These are phyloP conservation scores for Molanna angustata DNA, from an alignment of 2,888 invertebrate genomes.

Conservation along the genomic window DNA sequence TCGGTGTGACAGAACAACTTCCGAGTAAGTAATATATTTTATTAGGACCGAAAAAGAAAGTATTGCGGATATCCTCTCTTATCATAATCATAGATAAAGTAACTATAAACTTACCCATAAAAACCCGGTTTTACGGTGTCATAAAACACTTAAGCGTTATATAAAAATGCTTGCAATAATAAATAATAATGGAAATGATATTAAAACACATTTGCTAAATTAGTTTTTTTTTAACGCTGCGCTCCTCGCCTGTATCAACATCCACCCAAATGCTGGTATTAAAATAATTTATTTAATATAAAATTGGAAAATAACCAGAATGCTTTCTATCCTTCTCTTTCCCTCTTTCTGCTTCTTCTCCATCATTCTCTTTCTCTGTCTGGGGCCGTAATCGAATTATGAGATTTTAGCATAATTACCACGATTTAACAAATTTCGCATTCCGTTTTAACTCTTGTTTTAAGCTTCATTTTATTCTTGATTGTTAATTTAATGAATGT, in stretches of 20 bases:
- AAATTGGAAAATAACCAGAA: constrained; percentile 25
- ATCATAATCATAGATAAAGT: neutral
- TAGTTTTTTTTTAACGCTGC: constrained; percentile 22
- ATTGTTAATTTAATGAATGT: no score
- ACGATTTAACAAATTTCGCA: no score
- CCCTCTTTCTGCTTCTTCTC: no score
- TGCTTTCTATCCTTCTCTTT: no score
- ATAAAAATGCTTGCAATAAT: constrained; percentile 10
- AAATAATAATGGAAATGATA: constrained; percentile 4
- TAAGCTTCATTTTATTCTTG: no score
- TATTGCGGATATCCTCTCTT: neutral
- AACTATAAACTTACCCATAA: neutral
- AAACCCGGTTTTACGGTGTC: neutral
- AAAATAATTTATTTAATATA: constrained; percentile 26
- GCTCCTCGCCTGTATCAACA: constrained; percentile 22
- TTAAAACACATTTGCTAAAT: constrained; percentile 26
- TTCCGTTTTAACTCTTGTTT: no score
- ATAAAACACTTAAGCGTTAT: neutral
- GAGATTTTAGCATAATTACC: no score
- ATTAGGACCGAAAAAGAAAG: no score
- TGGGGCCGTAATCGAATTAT: no score
- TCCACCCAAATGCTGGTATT: constrained; percentile 24
- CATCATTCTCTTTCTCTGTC: no score
- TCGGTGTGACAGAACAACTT: no score
- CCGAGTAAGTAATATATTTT: no score